Evolutionary conservation across 2,888 invertebrate genomes (phyloP).

Genomic region (Eristalis pertinax): DNA sequence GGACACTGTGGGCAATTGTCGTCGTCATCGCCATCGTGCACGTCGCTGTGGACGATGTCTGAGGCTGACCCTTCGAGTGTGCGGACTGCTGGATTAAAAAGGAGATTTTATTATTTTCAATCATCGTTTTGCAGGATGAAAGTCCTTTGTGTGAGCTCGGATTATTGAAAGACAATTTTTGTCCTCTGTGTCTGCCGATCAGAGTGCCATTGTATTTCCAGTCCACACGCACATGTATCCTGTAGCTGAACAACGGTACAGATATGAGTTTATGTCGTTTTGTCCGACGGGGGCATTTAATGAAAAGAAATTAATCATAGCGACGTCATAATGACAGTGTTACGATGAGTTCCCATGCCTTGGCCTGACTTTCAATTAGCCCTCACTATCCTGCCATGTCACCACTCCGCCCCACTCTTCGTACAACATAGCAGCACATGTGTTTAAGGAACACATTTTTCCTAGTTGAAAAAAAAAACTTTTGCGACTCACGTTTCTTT

Average conservation of each 20-base stretch:
- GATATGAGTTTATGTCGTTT: slow-evolving; percentile 6
- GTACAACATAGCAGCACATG: neutral
- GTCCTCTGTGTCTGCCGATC: slow-evolving; percentile 49
- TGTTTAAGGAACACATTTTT: neutral
- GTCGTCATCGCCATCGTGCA: slow-evolving; percentile 22
- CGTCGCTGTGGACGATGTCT: neutral
- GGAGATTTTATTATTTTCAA: slow-evolving; percentile 73
- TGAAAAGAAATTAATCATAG: slow-evolving; percentile 72
- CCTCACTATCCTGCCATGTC: neutral
- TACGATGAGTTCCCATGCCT: slow-evolving; percentile 44
- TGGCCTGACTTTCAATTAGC: slow-evolving; percentile 33
- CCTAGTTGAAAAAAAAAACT: neutral
- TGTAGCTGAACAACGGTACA: neutral
- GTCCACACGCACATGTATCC: neutral
- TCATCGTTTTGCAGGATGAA: slow-evolving; percentile 71
- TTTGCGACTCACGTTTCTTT: neutral
- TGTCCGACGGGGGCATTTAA: slow-evolving; percentile 48
- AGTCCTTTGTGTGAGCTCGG: slow-evolving; percentile 68
- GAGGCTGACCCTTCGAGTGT: slow-evolving; percentile 25
- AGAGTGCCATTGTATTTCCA: slow-evolving; percentile 27
- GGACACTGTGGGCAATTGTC: neutral
- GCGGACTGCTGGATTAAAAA: slow-evolving; percentile 64
- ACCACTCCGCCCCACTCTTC: neutral
- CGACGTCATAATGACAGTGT: slow-evolving; percentile 65
- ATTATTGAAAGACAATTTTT: slow-evolving; percentile 72